Evolutionary conservation across 2,797 vertebrate genomes (phyloP).

Genomic region (Scyliorhinus canicula): DNA sequence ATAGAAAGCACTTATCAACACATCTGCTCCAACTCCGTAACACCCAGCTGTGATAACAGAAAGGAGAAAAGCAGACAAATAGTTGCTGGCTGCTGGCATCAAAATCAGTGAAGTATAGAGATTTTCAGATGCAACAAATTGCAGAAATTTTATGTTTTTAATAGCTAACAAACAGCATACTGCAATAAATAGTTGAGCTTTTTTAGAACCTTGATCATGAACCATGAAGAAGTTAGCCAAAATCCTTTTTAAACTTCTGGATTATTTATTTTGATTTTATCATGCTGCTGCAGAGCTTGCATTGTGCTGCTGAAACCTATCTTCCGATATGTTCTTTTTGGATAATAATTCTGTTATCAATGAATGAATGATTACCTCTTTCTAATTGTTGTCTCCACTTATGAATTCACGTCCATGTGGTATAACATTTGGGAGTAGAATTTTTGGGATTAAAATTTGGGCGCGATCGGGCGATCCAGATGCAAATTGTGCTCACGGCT

Average conservation of each 20-base stretch:
- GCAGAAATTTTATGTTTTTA: not conserved
- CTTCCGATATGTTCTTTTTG: not conserved
- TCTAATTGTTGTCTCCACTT: not conserved
- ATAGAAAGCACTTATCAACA: not conserved
- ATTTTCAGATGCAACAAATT: conserved; percentile 10
- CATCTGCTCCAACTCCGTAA: no score
- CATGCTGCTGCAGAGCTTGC: not conserved
- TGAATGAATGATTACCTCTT: not conserved
- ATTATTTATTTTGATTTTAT: not conserved
- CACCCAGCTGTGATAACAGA: no score
- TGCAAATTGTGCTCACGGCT: no score
- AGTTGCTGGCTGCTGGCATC: not conserved
- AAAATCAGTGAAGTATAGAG: not conserved
- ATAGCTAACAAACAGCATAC: not conserved
- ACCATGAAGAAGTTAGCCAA: no score
- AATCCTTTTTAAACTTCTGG: no score
- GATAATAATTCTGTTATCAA: not conserved
- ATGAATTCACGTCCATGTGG: not conserved
- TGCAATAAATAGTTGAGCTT: not conserved
- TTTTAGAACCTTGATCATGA: no score
- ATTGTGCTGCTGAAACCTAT: not conserved
- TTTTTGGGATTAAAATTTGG: no score
- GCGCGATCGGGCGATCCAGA: no score
- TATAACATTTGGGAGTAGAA: not conserved
- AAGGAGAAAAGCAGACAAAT: not conserved